Evolutionary conservation across 1,140 invertebrate species (phyloP).

Genomic region (Andricus grossulariae): DNA sequence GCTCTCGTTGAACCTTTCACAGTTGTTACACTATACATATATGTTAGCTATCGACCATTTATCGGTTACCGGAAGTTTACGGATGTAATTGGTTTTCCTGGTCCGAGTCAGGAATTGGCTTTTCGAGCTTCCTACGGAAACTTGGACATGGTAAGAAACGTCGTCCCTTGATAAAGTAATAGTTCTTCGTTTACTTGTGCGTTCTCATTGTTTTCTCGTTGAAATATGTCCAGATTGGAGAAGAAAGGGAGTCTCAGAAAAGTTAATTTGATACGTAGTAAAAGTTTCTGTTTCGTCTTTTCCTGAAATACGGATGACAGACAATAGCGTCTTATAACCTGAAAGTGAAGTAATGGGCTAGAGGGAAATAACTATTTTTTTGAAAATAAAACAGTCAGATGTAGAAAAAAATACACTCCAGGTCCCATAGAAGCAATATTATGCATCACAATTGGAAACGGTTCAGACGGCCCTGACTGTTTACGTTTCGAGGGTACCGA

Average conservation of each 20-base stretch:
- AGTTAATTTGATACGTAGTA: background rate
- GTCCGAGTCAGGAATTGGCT: slow-evolving; percentile 9
- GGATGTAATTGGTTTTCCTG: slow-evolving; percentile 33
- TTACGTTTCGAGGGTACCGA: too few relatives aligned
- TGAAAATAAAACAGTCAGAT: too few relatives aligned
- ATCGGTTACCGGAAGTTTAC: slow-evolving; percentile 48
- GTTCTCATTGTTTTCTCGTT: slow-evolving; percentile 7
- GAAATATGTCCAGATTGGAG: background rate
- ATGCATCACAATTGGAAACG: too few relatives aligned
- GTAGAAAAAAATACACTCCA: too few relatives aligned
- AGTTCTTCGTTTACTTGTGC: background rate
- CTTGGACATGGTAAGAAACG: slow-evolving; percentile 24
- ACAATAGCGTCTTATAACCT: too few relatives aligned
- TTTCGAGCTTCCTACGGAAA: background rate
- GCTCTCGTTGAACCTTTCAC: slow-evolving; percentile 21
- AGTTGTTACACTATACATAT: slow-evolving; percentile 28
- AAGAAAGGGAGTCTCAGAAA: background rate
- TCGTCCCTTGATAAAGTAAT: slow-evolving; percentile 15
- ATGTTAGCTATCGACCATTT: slow-evolving; percentile 38
- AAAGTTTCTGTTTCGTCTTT: too few relatives aligned
- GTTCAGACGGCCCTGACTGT: too few relatives aligned
- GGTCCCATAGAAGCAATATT: too few relatives aligned
- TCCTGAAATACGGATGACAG: too few relatives aligned
- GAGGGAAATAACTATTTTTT: too few relatives aligned
- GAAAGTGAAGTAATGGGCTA: too few relatives aligned